Evolutionary conservation across 2,797 vertebrate species (phyloP), one percentile per base, ranked within the genome.

Genomic region (Periparus ater): DNA sequence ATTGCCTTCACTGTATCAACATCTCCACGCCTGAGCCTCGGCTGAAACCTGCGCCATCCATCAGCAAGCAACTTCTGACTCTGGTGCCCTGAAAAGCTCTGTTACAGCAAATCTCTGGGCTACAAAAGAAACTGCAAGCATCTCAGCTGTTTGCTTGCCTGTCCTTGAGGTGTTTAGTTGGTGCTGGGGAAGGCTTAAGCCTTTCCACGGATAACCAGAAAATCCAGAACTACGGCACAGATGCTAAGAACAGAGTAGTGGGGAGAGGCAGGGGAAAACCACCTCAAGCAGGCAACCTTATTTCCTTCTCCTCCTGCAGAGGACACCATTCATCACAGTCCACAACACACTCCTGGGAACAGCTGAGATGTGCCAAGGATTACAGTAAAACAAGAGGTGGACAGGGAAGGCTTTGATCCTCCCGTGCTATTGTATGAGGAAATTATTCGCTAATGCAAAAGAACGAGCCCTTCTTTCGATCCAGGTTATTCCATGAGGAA

Each of bases 381-480:
- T 84, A 88, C 54, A 82, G 60, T 25, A 42, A 82, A 82, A 75
- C 51, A 62, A 76, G 47, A 87, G 25, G n/a, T 72, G 58, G n/a
- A 73, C 1, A 2, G 61, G 53, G 67, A 90, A 94, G 13, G 17
- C 86, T 93, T 86, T 82, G 55, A 89, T 74, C 38, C 34, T 55
- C 29, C 67, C 1, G 3, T 29, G 17, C n/a, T 66, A 66, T 5
- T 79, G 29, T 58, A 48, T 4, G 32, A 94, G 63, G 47, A 81
- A 93, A 94, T 78, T 27, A 86, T 60, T 73, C 3, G 21, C 48
- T 84, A 95, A 86, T 40, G 68, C 21, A 57, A 61, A 87, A 90
- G 63, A 88, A 67, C 1, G 11, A 95, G 45, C 17, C 34, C 57
- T 76, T 82, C 47, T 75, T 72, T 89, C 1, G 0, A 80, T 40